phyloP scores from a whole-genome alignment of 2,797 vertebrate species.

The Paguma larvata region DNA sequence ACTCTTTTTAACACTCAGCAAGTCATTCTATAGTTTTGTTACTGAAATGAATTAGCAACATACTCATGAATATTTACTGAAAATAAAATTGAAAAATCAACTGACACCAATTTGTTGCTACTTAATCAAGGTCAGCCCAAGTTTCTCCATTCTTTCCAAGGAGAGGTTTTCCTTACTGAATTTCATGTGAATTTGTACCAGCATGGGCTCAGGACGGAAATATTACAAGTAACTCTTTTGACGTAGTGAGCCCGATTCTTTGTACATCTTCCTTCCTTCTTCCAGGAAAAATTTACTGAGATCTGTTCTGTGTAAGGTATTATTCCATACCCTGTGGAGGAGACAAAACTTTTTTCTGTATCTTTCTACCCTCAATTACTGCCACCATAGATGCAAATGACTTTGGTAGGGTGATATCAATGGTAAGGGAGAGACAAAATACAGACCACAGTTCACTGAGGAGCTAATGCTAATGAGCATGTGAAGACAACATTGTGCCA shows the following conservation, averaged over 20 bases:
- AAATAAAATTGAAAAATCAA: slow-evolving; percentile 57
- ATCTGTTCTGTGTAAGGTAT: not conserved
- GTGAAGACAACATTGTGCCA: not conserved
- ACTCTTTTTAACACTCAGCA: not conserved
- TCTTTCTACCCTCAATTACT: not conserved
- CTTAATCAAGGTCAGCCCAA: slow-evolving; percentile 4
- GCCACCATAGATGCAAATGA: not conserved
- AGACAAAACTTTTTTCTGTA: not conserved
- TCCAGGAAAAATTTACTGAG: not conserved
- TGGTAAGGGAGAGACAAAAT: not conserved
- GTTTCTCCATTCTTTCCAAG: not conserved
- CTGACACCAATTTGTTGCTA: slow-evolving; percentile 32
- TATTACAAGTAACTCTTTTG: not conserved
- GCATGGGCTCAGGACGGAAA: not conserved
- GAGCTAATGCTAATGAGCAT: not conserved
- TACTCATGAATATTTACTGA: slow-evolving; percentile 41
- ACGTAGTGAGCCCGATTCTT: not conserved
- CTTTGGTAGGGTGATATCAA: not conserved
- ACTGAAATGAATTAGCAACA: slow-evolving; percentile 61
- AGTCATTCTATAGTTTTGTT: not conserved
- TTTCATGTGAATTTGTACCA: not conserved
- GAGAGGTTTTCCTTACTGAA: not conserved
- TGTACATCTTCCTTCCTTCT: not conserved
- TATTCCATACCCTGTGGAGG: not conserved
- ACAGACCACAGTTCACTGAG: not conserved